Percentiles rank a stretch among this genome's conserved stretches.
phyloP scores from a whole-genome alignment of 1,140 invertebrate genomes.

The Rhyacophila brunnea region DNA sequence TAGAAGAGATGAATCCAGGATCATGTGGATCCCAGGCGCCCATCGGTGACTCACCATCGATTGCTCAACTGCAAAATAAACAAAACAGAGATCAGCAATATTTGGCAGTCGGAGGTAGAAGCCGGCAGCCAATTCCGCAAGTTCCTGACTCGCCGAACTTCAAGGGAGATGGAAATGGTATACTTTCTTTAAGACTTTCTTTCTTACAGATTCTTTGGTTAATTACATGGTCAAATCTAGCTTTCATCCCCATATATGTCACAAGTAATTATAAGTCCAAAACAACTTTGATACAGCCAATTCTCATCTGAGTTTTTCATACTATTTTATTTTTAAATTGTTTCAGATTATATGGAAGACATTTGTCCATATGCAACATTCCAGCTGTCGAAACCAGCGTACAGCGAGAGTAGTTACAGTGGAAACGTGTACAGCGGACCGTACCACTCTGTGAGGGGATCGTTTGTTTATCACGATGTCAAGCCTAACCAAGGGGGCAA shows the following conservation, averaged over 20 bases:
- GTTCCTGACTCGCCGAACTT: constrained; percentile 53
- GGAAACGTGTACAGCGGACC: constrained; percentile 83
- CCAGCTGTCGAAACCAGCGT: constrained; percentile 81
- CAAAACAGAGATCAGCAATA: constrained; percentile 74
- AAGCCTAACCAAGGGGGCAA: constrained; percentile 61
- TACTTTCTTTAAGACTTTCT: no score
- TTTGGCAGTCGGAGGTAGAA: constrained; percentile 58
- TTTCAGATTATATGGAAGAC: constrained; percentile 83
- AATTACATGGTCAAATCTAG: no score
- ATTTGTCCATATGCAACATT: constrained; percentile 90
- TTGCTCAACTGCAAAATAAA: constrained; percentile 73
- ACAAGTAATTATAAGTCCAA: background rate
- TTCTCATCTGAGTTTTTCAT: background rate
- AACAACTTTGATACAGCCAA: background rate
- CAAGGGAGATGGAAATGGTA: constrained; percentile 53
- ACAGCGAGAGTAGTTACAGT: constrained; percentile 85
- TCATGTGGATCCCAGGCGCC: constrained; percentile 37
- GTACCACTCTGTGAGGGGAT: constrained; percentile 81
- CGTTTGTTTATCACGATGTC: constrained; percentile 86
- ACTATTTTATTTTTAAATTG: background rate
- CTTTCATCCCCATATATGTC: background rate
- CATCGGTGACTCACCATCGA: constrained; percentile 66
- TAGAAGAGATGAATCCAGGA: constrained; percentile 28
- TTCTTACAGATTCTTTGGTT: no score
- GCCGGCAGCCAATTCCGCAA: constrained; percentile 52